Percentiles rank a stretch among this genome's conserved stretches.
Conservation (phyloP, 2,888 invertebrate genomes). For the Lasioglossum marginatum region DNA sequence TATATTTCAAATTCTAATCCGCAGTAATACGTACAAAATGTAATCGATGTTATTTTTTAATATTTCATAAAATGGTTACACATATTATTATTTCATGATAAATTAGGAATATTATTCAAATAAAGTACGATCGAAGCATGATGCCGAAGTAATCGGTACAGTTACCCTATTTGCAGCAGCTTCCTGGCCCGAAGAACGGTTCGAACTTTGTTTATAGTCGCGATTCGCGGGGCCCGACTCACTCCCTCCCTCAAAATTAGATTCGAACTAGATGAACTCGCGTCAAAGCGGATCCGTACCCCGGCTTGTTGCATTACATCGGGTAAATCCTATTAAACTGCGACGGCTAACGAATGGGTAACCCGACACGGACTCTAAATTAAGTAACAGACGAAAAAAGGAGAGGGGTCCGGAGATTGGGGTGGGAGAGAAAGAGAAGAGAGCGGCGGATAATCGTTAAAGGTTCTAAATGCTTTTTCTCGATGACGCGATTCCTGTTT, state of each 20-base stretch:
- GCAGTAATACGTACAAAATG: too few species aligned
- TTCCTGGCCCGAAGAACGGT: background rate
- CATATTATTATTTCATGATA: too few species aligned
- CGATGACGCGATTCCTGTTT: constrained; percentile 48
- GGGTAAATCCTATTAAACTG: constrained; percentile 56
- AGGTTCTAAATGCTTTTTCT: constrained; percentile 36
- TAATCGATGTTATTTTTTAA: too few species aligned
- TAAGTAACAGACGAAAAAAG: constrained; percentile 26
- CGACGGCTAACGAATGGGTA: constrained; percentile 51
- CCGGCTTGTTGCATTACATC: constrained; percentile 32
- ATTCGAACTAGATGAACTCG: constrained; percentile 56
- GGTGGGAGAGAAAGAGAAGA: constrained; percentile 7
- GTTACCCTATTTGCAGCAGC: background rate
- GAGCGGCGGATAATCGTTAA: constrained; percentile 35
- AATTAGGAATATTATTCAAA: too few species aligned
- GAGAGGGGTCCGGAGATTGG: background rate
- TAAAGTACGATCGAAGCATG: too few species aligned
- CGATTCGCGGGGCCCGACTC: background rate
- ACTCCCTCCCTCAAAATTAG: constrained; percentile 41
- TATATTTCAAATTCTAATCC: too few species aligned
- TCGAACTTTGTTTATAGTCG: background rate
- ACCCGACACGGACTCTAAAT: constrained; percentile 47
- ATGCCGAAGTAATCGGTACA: too few species aligned
- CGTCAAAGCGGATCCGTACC: constrained; percentile 49
- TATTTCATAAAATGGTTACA: too few species aligned